Conservation (phyloP, 1,140 invertebrate genomes). For the Atta cephalotes region DNA sequence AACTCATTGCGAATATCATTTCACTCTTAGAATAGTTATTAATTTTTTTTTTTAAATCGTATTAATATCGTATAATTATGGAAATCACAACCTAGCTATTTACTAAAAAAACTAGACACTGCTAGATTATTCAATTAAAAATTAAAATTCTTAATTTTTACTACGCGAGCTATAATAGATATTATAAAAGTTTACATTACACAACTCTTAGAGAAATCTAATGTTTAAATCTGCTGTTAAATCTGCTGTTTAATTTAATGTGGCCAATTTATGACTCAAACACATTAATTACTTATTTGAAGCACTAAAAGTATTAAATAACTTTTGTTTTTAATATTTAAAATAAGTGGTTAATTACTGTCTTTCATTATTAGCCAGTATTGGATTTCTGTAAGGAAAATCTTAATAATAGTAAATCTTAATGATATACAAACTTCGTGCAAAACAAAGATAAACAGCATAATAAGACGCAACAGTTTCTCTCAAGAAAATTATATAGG, state of each 20-base stretch:
- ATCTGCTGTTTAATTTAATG: too few relatives aligned
- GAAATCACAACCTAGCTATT: neutral
- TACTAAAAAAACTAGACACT: neutral
- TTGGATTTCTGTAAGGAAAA: neutral
- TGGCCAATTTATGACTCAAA: too few relatives aligned
- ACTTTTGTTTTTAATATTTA: too few relatives aligned
- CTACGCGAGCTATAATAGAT: neutral
- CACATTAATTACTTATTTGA: too few relatives aligned
- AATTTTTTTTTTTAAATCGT: neutral
- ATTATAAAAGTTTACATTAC: conserved; percentile 9
- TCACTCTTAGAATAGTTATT: neutral
- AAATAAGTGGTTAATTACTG: too few relatives aligned
- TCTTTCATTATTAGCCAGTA: too few relatives aligned
- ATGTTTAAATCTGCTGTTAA: too few relatives aligned
- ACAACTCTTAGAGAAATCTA: too few relatives aligned
- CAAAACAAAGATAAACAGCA: neutral
- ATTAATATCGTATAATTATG: neutral
- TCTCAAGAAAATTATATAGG: conserved; percentile 2
- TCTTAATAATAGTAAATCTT: neutral
- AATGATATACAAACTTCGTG: neutral
- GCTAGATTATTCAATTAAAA: neutral
- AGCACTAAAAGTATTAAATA: too few relatives aligned
- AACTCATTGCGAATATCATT: neutral
- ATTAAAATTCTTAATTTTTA: neutral
- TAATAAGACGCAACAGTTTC: conserved; percentile 17